Evolutionary conservation across 1,140 invertebrate species (phyloP).

Genomic region (Bombus soroeensis): DNA sequence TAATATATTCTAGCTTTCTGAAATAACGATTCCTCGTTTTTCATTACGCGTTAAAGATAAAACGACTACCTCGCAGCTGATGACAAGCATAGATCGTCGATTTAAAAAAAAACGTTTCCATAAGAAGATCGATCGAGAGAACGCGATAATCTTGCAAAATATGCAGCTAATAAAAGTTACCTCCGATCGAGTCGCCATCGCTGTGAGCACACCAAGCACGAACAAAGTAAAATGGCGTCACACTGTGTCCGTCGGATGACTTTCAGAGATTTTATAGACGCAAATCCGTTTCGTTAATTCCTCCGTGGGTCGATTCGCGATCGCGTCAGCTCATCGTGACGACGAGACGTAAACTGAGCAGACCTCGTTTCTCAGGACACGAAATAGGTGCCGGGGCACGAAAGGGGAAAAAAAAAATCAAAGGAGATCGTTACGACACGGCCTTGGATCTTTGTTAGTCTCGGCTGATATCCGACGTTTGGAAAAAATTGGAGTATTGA

Average conservation of each 20-base stretch:
- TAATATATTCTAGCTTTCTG: neutral
- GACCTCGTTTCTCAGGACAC: conserved; percentile 13
- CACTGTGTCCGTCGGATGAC: conserved; percentile 11
- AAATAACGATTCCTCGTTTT: neutral
- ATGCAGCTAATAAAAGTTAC: neutral
- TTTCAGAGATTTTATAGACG: rapidly evolving
- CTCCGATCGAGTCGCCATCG: neutral
- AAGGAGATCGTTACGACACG: conserved; percentile 64
- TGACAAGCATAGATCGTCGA: neutral
- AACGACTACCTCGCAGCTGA: neutral
- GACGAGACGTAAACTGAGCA: conserved; percentile 71
- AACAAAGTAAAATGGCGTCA: conserved; percentile 28
- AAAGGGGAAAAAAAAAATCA: conserved; percentile 56
- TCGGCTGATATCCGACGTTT: conserved; percentile 59
- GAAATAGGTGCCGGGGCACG: conserved; percentile 32
- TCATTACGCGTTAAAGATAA: neutral
- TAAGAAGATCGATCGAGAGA: neutral
- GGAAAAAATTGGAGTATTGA: conserved; percentile 82
- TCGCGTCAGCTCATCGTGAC: conserved; percentile 48
- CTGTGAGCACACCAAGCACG: neutral
- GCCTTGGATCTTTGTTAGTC: conserved; percentile 77
- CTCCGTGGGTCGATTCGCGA: neutral
- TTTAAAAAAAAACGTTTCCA: rapidly evolving
- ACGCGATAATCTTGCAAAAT: rapidly evolving
- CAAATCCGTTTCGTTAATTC: neutral